Conservation (phyloP, 1,140 invertebrate species). For the Adoxophyes honmai region DNA sequence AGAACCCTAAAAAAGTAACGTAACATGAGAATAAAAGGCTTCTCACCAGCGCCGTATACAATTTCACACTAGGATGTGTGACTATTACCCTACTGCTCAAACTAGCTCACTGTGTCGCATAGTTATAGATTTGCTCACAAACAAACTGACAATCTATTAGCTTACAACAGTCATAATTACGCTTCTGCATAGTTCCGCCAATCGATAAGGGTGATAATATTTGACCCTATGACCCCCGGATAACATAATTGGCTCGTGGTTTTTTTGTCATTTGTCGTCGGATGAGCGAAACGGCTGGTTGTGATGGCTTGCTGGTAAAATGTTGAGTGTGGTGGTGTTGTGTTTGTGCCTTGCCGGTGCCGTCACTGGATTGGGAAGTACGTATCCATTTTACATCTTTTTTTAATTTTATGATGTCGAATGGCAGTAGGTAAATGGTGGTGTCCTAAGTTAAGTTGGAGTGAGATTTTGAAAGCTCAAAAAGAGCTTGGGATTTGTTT, state of each 20-base stretch:
- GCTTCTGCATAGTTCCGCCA: conserved; percentile 28
- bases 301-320: conserved; percentile 44
- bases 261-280: conserved; percentile 53
- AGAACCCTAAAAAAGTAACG: no score
- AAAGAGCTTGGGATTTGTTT: no score
- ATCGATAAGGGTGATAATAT: conserved; percentile 58
- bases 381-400: conserved; percentile 26
- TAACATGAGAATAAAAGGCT: no score
- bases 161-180: conserved; percentile 33
- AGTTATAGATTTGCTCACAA: conserved; percentile 9
- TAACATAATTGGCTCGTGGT: conserved; percentile 37
- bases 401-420: background rate
- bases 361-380: conserved; percentile 56
- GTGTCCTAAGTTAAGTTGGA: no score
- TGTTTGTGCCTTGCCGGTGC: conserved; percentile 47
- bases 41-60: no score
- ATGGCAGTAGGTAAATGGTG: no score
- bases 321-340: conserved; percentile 62
- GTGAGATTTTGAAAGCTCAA: no score
- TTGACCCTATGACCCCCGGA: conserved; percentile 56
- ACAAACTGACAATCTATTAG: conserved; percentile 20
- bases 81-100: background rate
- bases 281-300: conserved; percentile 29
- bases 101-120: background rate
- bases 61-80: no score